Evolutionary conservation across 2,888 invertebrate genomes (phyloP), one percentile per base, ranked within the genome.

Genomic region (Philhelius pedissequus): DNA sequence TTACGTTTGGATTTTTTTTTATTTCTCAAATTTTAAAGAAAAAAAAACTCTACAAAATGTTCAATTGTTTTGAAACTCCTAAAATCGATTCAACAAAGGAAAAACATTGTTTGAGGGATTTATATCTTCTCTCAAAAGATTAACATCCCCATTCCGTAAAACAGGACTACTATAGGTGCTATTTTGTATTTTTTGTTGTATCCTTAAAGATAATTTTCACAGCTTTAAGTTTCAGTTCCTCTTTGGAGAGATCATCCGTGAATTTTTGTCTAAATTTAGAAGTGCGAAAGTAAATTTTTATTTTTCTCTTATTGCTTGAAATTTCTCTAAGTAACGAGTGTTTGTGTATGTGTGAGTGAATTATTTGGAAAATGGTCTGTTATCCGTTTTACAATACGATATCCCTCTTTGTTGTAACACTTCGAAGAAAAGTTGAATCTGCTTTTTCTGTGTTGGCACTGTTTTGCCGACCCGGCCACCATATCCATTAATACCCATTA

Each of bases 381-480:
- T 80, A 75, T 75, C 69, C 75, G 5, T 80, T 80, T 75, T 62
- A 80, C 69, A 80, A 75, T 69, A 69, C 60, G 54, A 80, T 80
- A 69, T 80, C 62, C 54, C 25, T 27, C 15, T n/a, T 9, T n/a
- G 11, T 27, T 62, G 69, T 69, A 75, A 68, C 50, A 74, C 74
- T 74, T 79, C 6, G 20, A 56, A 48, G 74, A 74, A 68, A 74
- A 79, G 73, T 74, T 73, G 22, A 66, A 78, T 64, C 64, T 48
- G 27, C 38, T 54, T 27, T 25, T 54, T 3, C 30, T 18, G 54
- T 9, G 20, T 22, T 38, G 15, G 5, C 58, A 9, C 15, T 18
- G 5, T 30, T 15, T 15, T 27, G 35, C 58, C 27, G 4, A 32
- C 18, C 25, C 32, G 2, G 30, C 13, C 25, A 35, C 25, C 32